Conservation (phyloP, 2,888 invertebrate species). For the Hybos culiciformis region DNA sequence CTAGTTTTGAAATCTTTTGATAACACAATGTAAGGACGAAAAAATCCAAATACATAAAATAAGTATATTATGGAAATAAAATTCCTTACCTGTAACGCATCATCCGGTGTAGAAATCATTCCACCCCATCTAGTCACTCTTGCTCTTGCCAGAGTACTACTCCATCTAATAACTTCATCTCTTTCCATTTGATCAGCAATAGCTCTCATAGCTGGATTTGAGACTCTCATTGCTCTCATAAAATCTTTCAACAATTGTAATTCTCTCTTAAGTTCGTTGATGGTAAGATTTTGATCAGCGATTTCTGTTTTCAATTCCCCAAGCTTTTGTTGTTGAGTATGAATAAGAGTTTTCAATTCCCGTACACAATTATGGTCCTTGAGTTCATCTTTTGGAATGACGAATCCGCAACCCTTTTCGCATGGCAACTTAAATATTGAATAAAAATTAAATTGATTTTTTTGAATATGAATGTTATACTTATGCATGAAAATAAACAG, state of each 20-base stretch:
- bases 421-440: no score
- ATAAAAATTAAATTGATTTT: no score
- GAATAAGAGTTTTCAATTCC: slow-evolving; percentile 70
- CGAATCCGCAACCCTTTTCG: slow-evolving; percentile 84
- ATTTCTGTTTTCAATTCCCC: slow-evolving; percentile 76
- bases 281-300: slow-evolving; percentile 70
- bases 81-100: slow-evolving; percentile 62
- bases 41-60: not conserved
- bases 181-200: slow-evolving; percentile 90
- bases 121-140: slow-evolving; percentile 95
- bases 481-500: no score
- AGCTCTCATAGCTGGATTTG: slow-evolving; percentile 83
- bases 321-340: slow-evolving; percentile 75
- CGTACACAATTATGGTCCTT: slow-evolving; percentile 89
- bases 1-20: slow-evolving; percentile 1
- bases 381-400: slow-evolving; percentile 89
- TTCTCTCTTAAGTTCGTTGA: slow-evolving; percentile 82
- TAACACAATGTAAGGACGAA: not conserved
- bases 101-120: slow-evolving; percentile 96
- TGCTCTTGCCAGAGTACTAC: slow-evolving; percentile 65
- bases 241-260: slow-evolving; percentile 81
- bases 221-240: slow-evolving; percentile 83
- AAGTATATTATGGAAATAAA: not conserved
- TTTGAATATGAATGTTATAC: no score
- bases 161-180: slow-evolving; percentile 85